A percentile compares a stretch with the other conserved stretches of the same genome.
Conservation (phyloP, 2,113 vertebrate species). For the Ammodytes dubius region DNA sequence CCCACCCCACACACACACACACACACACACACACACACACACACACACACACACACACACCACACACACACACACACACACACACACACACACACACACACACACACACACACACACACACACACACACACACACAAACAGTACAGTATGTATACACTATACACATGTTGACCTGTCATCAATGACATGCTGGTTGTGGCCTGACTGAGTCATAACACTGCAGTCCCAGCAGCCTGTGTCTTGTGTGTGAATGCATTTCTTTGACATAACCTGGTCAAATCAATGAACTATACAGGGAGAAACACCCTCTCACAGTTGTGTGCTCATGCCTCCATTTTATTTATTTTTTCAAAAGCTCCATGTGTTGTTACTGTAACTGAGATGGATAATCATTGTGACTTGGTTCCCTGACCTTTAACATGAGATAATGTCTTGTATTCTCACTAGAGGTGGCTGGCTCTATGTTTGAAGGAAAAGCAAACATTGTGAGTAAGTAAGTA, state of each 20-base stretch:
- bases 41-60: neutral
- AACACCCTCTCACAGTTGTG: too few species aligned
- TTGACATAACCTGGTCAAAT: neutral
- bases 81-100: neutral
- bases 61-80: neutral
- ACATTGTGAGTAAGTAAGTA: too few species aligned
- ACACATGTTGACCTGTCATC: constrained; percentile 14
- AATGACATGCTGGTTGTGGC: constrained; percentile 13
- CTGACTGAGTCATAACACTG: constrained; percentile 11
- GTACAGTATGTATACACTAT: neutral
- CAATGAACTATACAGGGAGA: too few species aligned
- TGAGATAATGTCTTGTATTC: constrained; percentile 9
- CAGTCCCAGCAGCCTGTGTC: neutral
- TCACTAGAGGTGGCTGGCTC: neutral
- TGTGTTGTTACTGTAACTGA: neutral
- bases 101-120: neutral
- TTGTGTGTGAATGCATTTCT: constrained; percentile 17
- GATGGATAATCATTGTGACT: neutral
- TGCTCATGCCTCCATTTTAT: neutral
- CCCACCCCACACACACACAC: neutral
- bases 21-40: neutral
- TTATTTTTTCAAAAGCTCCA: too few species aligned
- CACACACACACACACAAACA: too few species aligned
- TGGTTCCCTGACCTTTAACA: neutral
- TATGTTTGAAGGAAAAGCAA: constrained; percentile 17